Conservation (phyloP, 2,113 vertebrate species). For the Hystrix cristata region DNA sequence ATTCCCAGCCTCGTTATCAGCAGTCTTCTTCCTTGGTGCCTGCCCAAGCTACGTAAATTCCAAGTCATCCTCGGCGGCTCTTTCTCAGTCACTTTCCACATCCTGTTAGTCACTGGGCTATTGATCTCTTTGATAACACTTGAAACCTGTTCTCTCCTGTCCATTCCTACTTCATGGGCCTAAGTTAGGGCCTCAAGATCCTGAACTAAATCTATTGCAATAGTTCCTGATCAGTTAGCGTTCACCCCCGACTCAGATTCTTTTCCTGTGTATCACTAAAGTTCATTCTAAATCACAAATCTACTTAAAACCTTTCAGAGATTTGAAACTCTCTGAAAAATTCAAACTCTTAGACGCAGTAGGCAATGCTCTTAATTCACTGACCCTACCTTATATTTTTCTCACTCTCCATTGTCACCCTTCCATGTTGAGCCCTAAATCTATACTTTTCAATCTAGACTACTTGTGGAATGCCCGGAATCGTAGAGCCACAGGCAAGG, state of each 20-base stretch:
- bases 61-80: neutral
- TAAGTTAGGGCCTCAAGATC: neutral
- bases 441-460: neutral
- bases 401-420: neutral
- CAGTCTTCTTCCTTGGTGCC: neutral
- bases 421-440: neutral
- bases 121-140: conserved; percentile 38
- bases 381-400: neutral
- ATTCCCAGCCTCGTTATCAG: neutral
- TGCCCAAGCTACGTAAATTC: neutral
- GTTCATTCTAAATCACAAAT: conserved; percentile 13
- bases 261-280: neutral
- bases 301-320: neutral
- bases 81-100: neutral
- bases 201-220: neutral
- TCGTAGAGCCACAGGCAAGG: neutral
- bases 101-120: neutral
- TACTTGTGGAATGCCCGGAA: neutral
- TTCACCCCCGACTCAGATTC: neutral
- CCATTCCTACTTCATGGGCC: neutral
- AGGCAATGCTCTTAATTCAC: neutral
- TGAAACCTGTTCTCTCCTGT: conserved; percentile 28
- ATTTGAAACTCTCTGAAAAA: neutral
- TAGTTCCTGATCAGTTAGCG: neutral
- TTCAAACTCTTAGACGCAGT: neutral